Conservation (phyloP, 2,797 vertebrate species). For the Emydoidea blandingii region DNA sequence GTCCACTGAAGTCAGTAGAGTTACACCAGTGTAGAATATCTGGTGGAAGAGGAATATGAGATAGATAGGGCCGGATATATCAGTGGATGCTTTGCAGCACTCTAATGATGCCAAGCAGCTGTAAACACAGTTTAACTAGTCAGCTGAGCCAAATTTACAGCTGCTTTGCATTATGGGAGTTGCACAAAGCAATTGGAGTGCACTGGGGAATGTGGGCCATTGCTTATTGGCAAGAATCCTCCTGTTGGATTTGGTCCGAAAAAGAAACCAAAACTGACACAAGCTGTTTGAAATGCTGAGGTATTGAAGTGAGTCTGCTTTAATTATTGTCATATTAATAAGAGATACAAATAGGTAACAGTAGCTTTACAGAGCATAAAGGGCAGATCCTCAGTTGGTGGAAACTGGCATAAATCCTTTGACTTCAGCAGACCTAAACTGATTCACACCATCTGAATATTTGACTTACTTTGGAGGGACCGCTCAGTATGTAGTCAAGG, state of each 20-base stretch:
- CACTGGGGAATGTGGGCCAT: background rate
- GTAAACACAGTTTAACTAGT: background rate
- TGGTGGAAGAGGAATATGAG: rapidly evolving
- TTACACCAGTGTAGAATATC: rapidly evolving
- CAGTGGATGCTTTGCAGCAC: background rate
- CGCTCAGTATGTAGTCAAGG: rapidly evolving
- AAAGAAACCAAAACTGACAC: background rate
- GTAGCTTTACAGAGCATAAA: background rate
- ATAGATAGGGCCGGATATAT: rapidly evolving
- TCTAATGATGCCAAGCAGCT: background rate
- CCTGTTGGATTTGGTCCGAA: background rate
- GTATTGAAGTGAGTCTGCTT: background rate
- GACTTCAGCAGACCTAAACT: rapidly evolving
- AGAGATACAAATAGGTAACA: background rate
- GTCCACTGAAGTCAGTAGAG: rapidly evolving
- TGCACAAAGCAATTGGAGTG: background rate
- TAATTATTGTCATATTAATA: background rate
- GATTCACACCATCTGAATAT: background rate
- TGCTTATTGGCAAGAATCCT: background rate
- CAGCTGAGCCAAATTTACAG: background rate
- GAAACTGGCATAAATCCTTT: background rate
- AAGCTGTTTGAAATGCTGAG: rapidly evolving
- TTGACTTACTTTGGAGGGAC: background rate
- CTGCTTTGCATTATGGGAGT: background rate
- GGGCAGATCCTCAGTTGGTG: background rate